Evolutionary conservation across 1,140 invertebrate genomes (phyloP), one percentile per base, ranked within the genome.

Genomic region (Ips nitidus): DNA sequence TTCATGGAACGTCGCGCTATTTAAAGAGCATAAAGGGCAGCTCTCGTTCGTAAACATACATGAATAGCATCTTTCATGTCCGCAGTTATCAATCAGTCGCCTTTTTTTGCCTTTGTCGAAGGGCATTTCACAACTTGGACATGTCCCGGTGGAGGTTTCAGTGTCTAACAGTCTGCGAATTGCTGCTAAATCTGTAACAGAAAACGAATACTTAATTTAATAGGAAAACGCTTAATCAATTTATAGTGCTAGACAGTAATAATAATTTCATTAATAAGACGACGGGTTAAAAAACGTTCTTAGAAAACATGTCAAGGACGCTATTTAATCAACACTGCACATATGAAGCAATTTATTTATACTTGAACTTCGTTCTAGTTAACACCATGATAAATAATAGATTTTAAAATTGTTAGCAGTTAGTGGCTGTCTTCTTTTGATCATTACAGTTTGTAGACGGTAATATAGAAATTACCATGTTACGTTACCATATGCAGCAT

Each of bases 61-160:
- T 71, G 92, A 90, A 84, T 96, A 97, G 83, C 94, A 97, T 53
- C 94, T 85, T 79, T 95, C 94, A 85, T 97, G 95, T 70, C 94
- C 94, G 82, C 94, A 98, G 61, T 92, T 90, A 83, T 97, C 95
- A 79, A 95, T 95, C 75, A 98, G 84, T 79, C 93, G 91, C 80
- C 95, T 87, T 83, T 95, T 95, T 83, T 95, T 96, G 81, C 94
- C 94, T 82, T 94, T 94, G 83, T 97, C 94, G 84, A 95, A 97
- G 71, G 94, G 94, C 88, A 95, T 94, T 80, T 91, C 89, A 83
- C 91, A 93, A 79, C 90, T 91, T 63, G 91, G 91, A 82, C 91
- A 94, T 43, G 85, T 85, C 50, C 80, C 83, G 1, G 86, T 81
- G 75, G 87, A 87, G 47, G 86, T 83, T 41, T 89, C 88, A 1